These are phyloP conservation scores for Charaxes varanes DNA, from an alignment of 1,140 invertebrate genomes.

Conservation along the genomic window DNA sequence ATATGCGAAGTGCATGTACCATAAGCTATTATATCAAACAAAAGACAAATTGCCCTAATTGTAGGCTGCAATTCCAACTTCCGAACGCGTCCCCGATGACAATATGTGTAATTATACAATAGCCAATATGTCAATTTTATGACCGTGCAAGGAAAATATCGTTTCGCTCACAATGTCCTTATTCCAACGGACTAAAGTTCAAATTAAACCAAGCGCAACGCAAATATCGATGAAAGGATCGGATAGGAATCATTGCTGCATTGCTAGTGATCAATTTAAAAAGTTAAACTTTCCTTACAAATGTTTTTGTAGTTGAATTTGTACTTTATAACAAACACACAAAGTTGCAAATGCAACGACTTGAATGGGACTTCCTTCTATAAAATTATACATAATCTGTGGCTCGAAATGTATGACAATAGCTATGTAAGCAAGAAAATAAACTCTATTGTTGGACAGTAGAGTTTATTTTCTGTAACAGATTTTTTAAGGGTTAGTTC, in stretches of 20 bases:
- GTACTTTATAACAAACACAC: background rate
- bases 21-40: constrained; percentile 16
- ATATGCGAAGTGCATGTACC: background rate
- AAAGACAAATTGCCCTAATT: constrained; percentile 20
- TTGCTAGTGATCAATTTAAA: constrained; percentile 11
- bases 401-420: background rate
- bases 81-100: constrained; percentile 22
- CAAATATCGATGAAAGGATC: constrained; percentile 8
- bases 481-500: constrained; percentile 18
- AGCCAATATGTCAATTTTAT: constrained; percentile 34
- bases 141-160: constrained; percentile 6
- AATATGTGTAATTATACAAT: constrained; percentile 33
- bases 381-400: constrained; percentile 4
- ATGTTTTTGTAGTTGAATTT: constrained; percentile 3
- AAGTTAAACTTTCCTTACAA: constrained; percentile 12
- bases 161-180: background rate
- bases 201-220: constrained; percentile 2
- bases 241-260: constrained; percentile 8
- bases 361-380: background rate
- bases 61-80: constrained; percentile 19
- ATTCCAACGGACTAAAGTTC: background rate
- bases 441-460: background rate
- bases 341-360: constrained; percentile 2
- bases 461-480: background rate
- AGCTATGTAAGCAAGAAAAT: background rate